A percentile compares a stretch with the other conserved stretches of the same genome.
These are phyloP conservation scores for Vannuccia rotundouncinata DNA, from an alignment of 2,888 invertebrate genomes.

Conservation along the genomic window DNA sequence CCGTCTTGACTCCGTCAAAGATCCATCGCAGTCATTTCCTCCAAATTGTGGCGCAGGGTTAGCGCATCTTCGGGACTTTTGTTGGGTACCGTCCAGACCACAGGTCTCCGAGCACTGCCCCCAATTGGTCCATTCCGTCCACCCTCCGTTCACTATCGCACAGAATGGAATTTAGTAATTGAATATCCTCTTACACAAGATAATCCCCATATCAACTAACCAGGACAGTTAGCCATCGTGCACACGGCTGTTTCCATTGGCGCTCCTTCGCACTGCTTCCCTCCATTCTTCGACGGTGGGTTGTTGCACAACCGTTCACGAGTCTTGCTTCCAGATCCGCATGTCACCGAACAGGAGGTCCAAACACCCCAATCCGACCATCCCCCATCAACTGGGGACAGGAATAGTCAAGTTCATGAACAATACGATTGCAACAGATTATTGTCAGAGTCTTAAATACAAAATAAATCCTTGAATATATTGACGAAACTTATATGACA, in stretches of 20 bases:
- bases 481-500: too few relatives aligned
- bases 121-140: not conserved
- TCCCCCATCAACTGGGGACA: not conserved
- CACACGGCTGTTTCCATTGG: too few relatives aligned
- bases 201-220: too few relatives aligned
- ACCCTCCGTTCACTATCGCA: not conserved
- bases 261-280: not conserved
- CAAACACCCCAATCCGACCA: not conserved
- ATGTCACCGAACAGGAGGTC: not conserved
- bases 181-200: too few relatives aligned
- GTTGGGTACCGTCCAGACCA: not conserved
- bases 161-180: too few relatives aligned
- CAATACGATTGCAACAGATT: not conserved
- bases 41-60: not conserved
- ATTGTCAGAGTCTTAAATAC: not conserved
- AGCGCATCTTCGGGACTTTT: not conserved
- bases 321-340: not conserved
- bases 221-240: too few relatives aligned
- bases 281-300: not conserved
- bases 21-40: slow-evolving; percentile 44
- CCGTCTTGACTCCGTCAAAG: slow-evolving; percentile 42
- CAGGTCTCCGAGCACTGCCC: not conserved
- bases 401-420: not conserved
- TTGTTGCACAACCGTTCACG: not conserved
- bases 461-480: not conserved